Conservation (phyloP, 2,113 vertebrate genomes). For the Ginglymostoma cirratum region DNA sequence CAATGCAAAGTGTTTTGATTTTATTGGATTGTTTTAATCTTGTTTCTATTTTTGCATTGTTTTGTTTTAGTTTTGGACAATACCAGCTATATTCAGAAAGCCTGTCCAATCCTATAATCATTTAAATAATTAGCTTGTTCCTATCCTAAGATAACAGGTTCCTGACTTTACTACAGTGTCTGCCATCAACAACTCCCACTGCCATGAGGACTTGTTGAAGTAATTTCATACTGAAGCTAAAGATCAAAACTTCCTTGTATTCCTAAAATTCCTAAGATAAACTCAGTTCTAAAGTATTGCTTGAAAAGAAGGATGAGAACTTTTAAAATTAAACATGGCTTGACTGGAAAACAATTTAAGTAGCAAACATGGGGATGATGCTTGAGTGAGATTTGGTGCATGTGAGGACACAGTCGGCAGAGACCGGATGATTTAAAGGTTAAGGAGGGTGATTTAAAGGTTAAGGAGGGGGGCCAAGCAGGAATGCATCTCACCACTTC, state of each 20-base stretch:
- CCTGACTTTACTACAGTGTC: not conserved
- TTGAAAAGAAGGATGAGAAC: not conserved
- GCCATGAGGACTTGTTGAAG: not conserved
- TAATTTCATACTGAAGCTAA: not conserved
- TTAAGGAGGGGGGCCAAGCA: no score
- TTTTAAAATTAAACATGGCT: no score
- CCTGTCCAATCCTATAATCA: not conserved
- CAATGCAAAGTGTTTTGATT: no score
- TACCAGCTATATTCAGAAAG: not conserved
- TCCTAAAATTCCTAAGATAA: not conserved
- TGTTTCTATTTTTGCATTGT: not conserved
- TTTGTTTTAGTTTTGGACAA: not conserved
- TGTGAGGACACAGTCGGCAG: no score
- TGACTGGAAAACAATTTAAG: no score
- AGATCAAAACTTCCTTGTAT: not conserved
- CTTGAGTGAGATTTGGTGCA: no score
- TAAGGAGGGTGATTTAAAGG: no score
- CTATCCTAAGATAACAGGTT: not conserved
- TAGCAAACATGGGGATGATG: no score
- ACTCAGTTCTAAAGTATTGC: not conserved
- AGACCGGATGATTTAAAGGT: no score
- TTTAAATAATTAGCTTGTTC: not conserved
- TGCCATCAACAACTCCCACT: not conserved
- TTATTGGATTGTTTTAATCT: not conserved
- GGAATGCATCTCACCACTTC: no score